These are phyloP conservation scores for Aphidius colemani DNA, from an alignment of 2,888 invertebrate species.

Conservation along the genomic window DNA sequence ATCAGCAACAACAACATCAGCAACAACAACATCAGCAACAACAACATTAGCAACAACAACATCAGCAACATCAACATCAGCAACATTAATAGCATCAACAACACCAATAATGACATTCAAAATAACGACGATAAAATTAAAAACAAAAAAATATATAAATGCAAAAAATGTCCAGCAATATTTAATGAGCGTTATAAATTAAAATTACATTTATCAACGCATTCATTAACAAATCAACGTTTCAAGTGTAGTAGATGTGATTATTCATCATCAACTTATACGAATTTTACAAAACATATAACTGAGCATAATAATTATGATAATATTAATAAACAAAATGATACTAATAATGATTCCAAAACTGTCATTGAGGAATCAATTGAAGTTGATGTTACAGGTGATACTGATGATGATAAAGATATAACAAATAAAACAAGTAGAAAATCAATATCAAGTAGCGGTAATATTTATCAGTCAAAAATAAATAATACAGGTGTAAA, in stretches of 20 bases:
- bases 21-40: too few relatives aligned
- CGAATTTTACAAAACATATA: conserved; percentile 81
- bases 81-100: too few relatives aligned
- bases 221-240: conserved; percentile 72
- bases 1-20: too few relatives aligned
- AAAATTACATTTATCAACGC: conserved; percentile 79
- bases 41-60: too few relatives aligned
- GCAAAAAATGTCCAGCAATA: conserved; percentile 84
- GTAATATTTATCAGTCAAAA: background rate
- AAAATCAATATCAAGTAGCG: conserved; percentile 29
- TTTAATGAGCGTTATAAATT: conserved; percentile 86
- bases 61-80: too few relatives aligned
- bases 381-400: background rate
- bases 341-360: too few relatives aligned
- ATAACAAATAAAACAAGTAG: conserved; percentile 27
- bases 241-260: conserved; percentile 85
- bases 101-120: too few relatives aligned
- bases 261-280: conserved; percentile 86
- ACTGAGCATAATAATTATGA: conserved; percentile 68
- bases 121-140: conserved; percentile 65
- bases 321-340: background rate
- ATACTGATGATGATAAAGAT: background rate
- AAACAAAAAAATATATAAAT: conserved; percentile 78
- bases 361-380: too few relatives aligned
- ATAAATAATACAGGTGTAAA: conserved; percentile 1